These are phyloP conservation scores for Anorthoa munda DNA, from an alignment of 2,888 invertebrate genomes.

Conservation along the genomic window DNA sequence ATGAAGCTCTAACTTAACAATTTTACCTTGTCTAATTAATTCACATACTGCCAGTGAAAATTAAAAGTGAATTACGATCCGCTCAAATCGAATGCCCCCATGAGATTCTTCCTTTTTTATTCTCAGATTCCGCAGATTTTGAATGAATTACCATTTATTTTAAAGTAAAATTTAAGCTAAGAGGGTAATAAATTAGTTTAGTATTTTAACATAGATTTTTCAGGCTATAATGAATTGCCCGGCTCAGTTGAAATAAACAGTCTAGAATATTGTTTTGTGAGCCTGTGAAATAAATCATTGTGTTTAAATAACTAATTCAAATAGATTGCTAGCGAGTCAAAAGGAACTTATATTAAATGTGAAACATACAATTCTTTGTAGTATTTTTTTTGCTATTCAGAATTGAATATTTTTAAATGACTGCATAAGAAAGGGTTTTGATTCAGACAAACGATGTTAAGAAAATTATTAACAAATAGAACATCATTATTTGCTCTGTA, in stretches of 20 bases:
- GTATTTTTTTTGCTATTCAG: background rate
- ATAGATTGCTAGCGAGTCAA: background rate
- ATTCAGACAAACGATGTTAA: slow-evolving; percentile 3
- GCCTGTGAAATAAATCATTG: slow-evolving; percentile 7
- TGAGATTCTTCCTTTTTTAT: background rate
- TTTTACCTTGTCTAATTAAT: slow-evolving; percentile 11
- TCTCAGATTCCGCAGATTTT: background rate
- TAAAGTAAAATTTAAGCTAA: background rate
- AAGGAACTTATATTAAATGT: background rate
- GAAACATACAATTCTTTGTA: too few relatives aligned
- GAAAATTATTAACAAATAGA: slow-evolving; percentile 7
- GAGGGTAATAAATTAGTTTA: slow-evolving; percentile 11
- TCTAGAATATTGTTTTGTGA: background rate
- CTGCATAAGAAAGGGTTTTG: background rate
- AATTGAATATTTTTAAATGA: slow-evolving; percentile 6
- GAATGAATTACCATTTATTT: slow-evolving; percentile 20
- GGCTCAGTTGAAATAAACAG: background rate
- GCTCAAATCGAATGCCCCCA: slow-evolving; percentile 20
- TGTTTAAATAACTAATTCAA: slow-evolving; percentile 1
- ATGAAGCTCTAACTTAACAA: slow-evolving; percentile 28
- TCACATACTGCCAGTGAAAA: slow-evolving; percentile 22
- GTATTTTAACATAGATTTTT: background rate
- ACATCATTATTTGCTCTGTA: background rate
- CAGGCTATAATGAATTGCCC: background rate
- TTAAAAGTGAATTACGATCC: slow-evolving; percentile 45